Percentiles rank a stretch among this genome's conserved stretches.
Evolutionary conservation across 2,113 vertebrate species (phyloP).

Genomic region (Romanogobio albipinnatus): DNA sequence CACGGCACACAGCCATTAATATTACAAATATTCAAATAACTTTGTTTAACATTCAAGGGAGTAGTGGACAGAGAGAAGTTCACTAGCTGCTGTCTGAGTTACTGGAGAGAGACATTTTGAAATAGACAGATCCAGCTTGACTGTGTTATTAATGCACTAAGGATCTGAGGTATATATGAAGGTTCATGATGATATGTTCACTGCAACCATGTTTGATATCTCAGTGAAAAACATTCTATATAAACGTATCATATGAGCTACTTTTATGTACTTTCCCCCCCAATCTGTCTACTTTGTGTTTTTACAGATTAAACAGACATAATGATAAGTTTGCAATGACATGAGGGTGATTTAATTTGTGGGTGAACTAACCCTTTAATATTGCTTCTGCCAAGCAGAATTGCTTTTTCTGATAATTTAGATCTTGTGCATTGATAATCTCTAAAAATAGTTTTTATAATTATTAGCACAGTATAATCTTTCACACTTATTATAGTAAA

Average conservation of each 20-base stretch:
- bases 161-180: constrained; percentile 18
- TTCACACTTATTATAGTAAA: background rate
- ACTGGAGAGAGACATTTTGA: constrained; percentile 11
- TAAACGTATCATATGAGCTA: background rate
- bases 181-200: background rate
- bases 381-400: constrained; percentile 2
- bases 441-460: background rate
- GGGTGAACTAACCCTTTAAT: background rate
- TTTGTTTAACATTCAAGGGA: constrained; percentile 78
- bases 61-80: constrained; percentile 7
- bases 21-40: constrained; percentile 83
- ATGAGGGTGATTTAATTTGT: background rate
- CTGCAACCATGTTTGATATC: background rate
- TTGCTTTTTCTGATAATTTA: background rate
- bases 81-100: background rate
- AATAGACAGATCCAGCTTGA: constrained; percentile 71
- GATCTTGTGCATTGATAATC: background rate
- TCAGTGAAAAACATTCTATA: background rate
- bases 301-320: background rate
- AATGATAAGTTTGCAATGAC: background rate
- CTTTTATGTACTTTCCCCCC: background rate
- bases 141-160: constrained; percentile 72
- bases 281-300: background rate
- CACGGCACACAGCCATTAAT: constrained; percentile 75
- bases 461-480: constrained; percentile 12